Base-by-base conservation (phyloP, 2,888 invertebrate species). In the Tenthredo notha region DNA sequence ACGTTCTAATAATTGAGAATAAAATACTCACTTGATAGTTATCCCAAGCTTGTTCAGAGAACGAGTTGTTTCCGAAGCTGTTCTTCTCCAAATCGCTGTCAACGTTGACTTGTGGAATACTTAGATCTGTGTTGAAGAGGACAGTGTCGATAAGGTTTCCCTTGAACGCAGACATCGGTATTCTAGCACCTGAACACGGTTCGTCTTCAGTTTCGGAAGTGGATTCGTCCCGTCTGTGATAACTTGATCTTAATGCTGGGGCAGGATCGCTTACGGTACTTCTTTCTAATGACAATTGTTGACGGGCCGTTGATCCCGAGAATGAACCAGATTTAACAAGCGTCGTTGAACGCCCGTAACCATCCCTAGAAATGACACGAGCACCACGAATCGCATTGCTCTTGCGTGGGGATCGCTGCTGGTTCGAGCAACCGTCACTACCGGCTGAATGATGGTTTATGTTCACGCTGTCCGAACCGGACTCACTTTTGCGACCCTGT, bases 21-120 rank as follows among this genome's bases (percentile, higher is more conserved):
- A n/a, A 54, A 54, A 6, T 6, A 54, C 54, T 54, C 54, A 97
- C 97, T 96, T 97, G 98, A 95, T 98, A 98, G 94, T 97, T 97
- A 94, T 98, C 98, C 98, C 98, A 98, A 77, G 98, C 98, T 90
- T 98, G 97, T 93, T 98, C 98, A 0, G 98, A 98, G 92, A 98
- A 96, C n/a, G 96, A 96, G 91, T 97, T 97, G 90, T 92, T 93
- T 72, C 92, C 91, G 80, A 93, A 88, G 84, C 92, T 93, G 86
- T 91, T 95, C 95, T 88, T 97, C 95, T 92, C 93, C 5, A 91
- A 89, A 84, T 96, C 96, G 89, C 96, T 96, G 90, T 97, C 96
- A 87, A 95, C 95, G 89, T 91, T 91, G 58, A 90, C 77, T 77
- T 90, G 88, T 37, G 88, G 87, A 85, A 88, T 87, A 86, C 88